Percentiles rank a stretch among this genome's conserved stretches.
phyloP scores from a whole-genome alignment of 2,888 invertebrate genomes.

The Morpho achilles region DNA sequence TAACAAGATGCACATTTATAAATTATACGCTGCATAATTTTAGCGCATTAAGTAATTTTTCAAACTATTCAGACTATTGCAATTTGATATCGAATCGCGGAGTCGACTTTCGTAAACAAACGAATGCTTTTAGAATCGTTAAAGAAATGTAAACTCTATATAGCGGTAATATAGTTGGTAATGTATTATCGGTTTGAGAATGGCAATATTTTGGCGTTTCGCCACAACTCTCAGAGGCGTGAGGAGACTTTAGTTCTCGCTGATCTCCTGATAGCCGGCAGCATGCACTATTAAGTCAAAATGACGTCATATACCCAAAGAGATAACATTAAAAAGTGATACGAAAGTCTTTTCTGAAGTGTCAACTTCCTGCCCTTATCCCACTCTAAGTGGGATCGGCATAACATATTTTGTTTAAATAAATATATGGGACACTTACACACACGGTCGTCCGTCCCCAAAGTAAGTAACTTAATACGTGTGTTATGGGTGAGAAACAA shows the following conservation, averaged over 20 bases:
- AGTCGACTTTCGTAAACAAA: slow-evolving; percentile 13
- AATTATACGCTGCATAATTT: not conserved
- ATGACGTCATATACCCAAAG: slow-evolving; percentile 3
- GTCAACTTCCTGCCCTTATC: no score
- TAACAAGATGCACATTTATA: no score
- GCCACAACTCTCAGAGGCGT: slow-evolving; percentile 23
- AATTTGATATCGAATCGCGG: not conserved
- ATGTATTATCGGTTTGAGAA: not conserved
- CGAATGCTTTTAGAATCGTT: not conserved
- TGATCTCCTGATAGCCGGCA: slow-evolving; percentile 14
- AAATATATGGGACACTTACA: no score
- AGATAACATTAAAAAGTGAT: not conserved
- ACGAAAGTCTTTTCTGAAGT: not conserved
- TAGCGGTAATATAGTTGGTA: slow-evolving; percentile 11
- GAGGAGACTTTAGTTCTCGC: slow-evolving; percentile 22
- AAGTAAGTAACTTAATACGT: no score
- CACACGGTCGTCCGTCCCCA: no score
- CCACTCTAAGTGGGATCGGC: no score
- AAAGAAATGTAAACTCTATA: slow-evolving; percentile 12
- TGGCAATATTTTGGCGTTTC: slow-evolving; percentile 26
- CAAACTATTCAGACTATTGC: not conserved
- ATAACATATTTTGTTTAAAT: no score
- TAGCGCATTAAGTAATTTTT: slow-evolving; percentile 2
- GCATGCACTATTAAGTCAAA: slow-evolving; percentile 11
- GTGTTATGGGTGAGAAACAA: no score